Evolutionary conservation across 2,888 invertebrate species (phyloP).

Genomic region (Brenthis ino): DNA sequence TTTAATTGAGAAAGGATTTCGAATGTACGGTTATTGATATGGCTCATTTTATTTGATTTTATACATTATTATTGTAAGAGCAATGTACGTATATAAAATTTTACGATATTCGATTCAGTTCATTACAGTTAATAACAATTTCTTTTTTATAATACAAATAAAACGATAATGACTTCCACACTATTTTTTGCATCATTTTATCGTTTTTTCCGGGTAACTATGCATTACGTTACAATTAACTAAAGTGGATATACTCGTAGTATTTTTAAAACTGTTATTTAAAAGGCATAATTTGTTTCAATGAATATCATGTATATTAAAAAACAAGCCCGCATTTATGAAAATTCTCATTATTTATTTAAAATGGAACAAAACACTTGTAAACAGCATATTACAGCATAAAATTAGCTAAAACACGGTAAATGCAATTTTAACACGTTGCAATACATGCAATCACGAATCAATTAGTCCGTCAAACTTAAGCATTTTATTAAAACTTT

Average conservation of each 20-base stretch:
- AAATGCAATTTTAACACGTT: conserved; percentile 28
- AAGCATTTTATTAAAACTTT: conserved; percentile 40
- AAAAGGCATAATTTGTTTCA: conserved; percentile 1
- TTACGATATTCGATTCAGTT: conserved; percentile 36
- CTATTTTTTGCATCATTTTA: conserved; percentile 26
- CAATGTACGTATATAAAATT: conserved; percentile 30
- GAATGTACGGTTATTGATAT: conserved; percentile 25
- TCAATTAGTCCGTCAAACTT: conserved; percentile 39
- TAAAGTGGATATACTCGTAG: conserved; percentile 3
- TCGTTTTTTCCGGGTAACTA: conserved; percentile 20
- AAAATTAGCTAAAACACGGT: conserved; percentile 25
- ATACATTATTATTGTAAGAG: conserved; percentile 34
- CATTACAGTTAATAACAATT: conserved; percentile 36
- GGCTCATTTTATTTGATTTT: conserved; percentile 31
- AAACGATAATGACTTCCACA: conserved; percentile 30
- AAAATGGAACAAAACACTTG: background rate
- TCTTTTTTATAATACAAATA: conserved; percentile 31
- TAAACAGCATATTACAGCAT: conserved; percentile 19
- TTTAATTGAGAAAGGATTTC: conserved; percentile 26
- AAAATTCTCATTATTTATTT: background rate
- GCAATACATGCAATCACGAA: conserved; percentile 33
- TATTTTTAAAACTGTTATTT: conserved; percentile 10
- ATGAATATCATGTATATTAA: background rate
- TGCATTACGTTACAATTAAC: conserved; percentile 13
- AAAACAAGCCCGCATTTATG: background rate